phyloP scores from a whole-genome alignment of 2,888 invertebrate species.

The Drosophila anomalipes region DNA sequence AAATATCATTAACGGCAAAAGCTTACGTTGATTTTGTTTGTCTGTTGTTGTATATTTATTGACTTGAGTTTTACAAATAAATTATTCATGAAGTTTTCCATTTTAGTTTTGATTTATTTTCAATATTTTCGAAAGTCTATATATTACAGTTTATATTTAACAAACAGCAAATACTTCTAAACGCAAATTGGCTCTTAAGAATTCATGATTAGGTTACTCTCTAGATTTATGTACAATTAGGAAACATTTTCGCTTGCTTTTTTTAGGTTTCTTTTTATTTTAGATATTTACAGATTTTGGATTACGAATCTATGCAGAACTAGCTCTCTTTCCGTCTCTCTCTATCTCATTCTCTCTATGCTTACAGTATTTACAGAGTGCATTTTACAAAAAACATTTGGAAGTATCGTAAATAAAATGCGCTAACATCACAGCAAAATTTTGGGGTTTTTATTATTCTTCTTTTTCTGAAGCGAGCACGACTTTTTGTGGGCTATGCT shows the following conservation, averaged over 20 bases:
- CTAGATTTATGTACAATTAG: conserved; percentile 77
- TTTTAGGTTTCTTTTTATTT: conserved; percentile 6
- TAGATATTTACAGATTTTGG: conserved; percentile 55
- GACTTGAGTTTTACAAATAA: conserved; percentile 74
- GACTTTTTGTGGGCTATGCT: conserved; percentile 42
- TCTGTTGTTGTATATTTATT: conserved; percentile 51
- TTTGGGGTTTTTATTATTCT: conserved; percentile 64
- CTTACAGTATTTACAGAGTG: conserved; percentile 81
- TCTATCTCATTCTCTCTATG: conserved; percentile 35
- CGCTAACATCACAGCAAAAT: conserved; percentile 85
- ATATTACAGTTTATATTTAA: conserved; percentile 34
- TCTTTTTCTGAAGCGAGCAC: conserved; percentile 35
- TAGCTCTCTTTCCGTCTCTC: conserved; percentile 19
- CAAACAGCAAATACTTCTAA: conserved; percentile 50
- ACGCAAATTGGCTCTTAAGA: conserved; percentile 61
- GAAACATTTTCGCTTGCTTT: conserved; percentile 73
- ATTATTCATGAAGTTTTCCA: conserved; percentile 34
- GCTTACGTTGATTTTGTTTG: conserved; percentile 33
- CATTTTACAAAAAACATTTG: conserved; percentile 74
- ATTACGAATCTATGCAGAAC: conserved; percentile 28
- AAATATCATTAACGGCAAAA: conserved; percentile 56
- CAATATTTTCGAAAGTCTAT: conserved; percentile 28
- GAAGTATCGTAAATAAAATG: conserved; percentile 83
- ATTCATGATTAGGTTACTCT: conserved; percentile 49
- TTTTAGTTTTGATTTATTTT: conserved; percentile 1